Evolutionary conservation across 1,140 invertebrate genomes (phyloP), one percentile per base, ranked within the genome.

Genomic region (Drosophila varians): DNA sequence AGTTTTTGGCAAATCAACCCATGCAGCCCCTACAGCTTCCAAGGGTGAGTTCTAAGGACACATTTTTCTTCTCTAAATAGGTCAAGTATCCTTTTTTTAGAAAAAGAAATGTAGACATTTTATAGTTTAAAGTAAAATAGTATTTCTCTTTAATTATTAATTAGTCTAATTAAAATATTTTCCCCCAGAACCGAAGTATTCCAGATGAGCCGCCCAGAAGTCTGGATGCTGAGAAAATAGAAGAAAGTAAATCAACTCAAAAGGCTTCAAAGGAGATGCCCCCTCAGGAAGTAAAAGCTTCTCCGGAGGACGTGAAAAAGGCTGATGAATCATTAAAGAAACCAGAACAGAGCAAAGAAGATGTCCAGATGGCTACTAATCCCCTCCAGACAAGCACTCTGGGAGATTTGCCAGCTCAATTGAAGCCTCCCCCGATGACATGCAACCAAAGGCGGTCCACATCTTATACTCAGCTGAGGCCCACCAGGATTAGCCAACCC

Each of bases 401-500:
- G 3, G 57, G 45, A 12, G 49, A 74, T 18, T 18, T 75, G 61
- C 62, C 16, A 3, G 42, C 16, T 12, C 34, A 61, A 38, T 45
- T 77, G 34, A 54, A 77, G 9, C 68, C 72, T 9, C 62, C 82
- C 7, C 23, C 46, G 0, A 34, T 86, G 60, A 87, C 80, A 14
- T 86, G 82, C 25, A 87, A 87, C 23, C 80, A 84, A 38, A 54
- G 80, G 3, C 82, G 82, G 14, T 86, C 82, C 19, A 87, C 83
- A 18, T 87, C 83, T 11, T 87, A 83, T 31, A 89, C 80, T 3
- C 73, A 84, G 46, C 9, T 90, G 31, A 61, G 83, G 9, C 82
- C 87, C 7, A 90, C 88, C 1, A 73, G 77, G 26, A 90, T 90
- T 9, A 90, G 83, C 61, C 87, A 90, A 16, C 88, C 88, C 1